A percentile compares a stretch with the other conserved stretches of the same genome.
These are phyloP conservation scores for Semnopithecus entellus DNA, from an alignment of 2,113 vertebrate genomes.

Conservation along the genomic window DNA sequence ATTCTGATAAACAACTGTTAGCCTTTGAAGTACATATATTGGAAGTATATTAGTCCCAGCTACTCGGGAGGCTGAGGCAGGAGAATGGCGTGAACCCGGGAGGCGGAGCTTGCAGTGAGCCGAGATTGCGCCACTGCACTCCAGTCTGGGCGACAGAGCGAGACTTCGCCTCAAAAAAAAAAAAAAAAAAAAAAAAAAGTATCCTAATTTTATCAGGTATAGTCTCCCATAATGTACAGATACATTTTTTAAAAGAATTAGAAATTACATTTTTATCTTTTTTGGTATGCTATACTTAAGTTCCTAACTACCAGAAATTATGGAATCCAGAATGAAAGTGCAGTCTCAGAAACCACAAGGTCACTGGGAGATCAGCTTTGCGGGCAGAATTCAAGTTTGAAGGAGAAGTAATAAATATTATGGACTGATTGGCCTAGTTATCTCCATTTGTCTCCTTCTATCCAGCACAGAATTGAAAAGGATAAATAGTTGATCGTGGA, in stretches of 20 bases:
- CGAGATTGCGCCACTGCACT: too few relatives aligned
- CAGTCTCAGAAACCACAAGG: background rate
- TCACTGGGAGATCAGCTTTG: constrained; percentile 25
- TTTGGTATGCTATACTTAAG: background rate
- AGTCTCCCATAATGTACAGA: background rate
- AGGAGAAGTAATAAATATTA: constrained; percentile 33
- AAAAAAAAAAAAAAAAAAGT: too few relatives aligned
- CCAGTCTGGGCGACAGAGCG: too few relatives aligned
- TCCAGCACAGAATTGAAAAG: constrained; percentile 34
- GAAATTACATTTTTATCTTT: constrained; percentile 1
- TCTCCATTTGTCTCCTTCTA: background rate
- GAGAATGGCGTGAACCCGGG: too few relatives aligned
- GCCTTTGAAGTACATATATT: background rate
- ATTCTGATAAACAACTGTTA: background rate
- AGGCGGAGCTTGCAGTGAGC: too few relatives aligned
- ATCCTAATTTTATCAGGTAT: background rate
- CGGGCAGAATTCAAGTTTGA: background rate
- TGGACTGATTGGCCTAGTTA: background rate
- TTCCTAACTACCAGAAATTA: background rate
- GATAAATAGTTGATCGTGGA: background rate
- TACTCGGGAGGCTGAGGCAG: too few relatives aligned
- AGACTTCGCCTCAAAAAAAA: too few relatives aligned
- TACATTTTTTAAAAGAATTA: constrained; percentile 37
- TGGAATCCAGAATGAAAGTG: constrained; percentile 30
- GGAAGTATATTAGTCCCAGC: background rate